Evolutionary conservation across 2,113 vertebrate genomes (phyloP), one percentile per base, ranked within the genome.

Genomic region (Anolis carolinensis): DNA sequence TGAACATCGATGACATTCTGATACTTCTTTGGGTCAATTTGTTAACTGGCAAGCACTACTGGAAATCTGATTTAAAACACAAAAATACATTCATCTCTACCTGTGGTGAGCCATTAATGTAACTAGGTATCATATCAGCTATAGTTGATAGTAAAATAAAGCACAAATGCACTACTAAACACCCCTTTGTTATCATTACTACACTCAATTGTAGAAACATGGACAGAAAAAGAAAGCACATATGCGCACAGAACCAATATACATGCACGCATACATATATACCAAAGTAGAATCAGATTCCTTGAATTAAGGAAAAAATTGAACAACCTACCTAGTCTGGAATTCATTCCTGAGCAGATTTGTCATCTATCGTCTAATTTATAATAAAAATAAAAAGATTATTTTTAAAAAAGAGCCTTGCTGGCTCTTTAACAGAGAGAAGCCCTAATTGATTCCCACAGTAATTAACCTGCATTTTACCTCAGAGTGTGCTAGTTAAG

Each of bases 391-490:
- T 94, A 82, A 94, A 91, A 75, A 92, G 39, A 10, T 21, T 68
- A 30, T 79, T 68, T 81, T 48, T 27, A 7, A 89, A 39, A 74
- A 94, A 94, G 94, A 93, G 93, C 94, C 88, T 95, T 93, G 48
- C 96, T 93, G 95, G 95, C 96, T 96, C 96, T 96, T 96, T 97
- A 97, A 97, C 92, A 2, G 79, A 95, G 95, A 96, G 96, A 96
- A 97, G 95, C 95, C 95, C 95, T 96, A 97, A 97, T 96, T 97
- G 96, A 97, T 99, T 99, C 98, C 98, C 98, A 99, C 97, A 97
- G 97, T 98, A 97, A 98, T 99, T 98, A 99, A 98, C 96, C 97
- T 96, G 97, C 96, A 96, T 97, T 97, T 97, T 97, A 98, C 97
- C 97, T 97, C 96, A 90, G 96, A 97, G 97, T 97, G 97, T 97